phyloP scores from a whole-genome alignment of 37 sponge, comb jelly and placozoan species.

The Beroe forskalii region DNA sequence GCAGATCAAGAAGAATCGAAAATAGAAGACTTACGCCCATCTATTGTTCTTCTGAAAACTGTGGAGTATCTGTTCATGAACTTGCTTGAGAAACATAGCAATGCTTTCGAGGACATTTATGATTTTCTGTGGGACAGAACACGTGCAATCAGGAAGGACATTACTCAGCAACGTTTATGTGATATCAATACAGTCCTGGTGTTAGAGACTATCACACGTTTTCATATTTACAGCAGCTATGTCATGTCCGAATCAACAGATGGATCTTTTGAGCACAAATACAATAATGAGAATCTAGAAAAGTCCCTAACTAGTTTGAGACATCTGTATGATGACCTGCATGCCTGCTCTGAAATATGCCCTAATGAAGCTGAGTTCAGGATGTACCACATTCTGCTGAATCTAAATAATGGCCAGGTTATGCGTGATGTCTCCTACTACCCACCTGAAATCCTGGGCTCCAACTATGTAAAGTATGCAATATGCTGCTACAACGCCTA shows the following conservation, averaged over 20 bases:
- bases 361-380: conserved; percentile 44
- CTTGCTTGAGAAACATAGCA: not conserved
- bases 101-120: not conserved
- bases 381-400: conserved; percentile 54
- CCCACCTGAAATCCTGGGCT: not conserved
- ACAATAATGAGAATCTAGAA: conserved; percentile 57
- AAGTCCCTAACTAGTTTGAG: conserved; percentile 4
- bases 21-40: not conserved
- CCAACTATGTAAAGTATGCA: not conserved
- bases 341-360: not conserved
- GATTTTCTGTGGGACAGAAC: conserved; percentile 43
- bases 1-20: conserved; percentile 40
- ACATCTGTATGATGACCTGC: conserved; percentile 30
- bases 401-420: conserved; percentile 25
- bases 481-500: not conserved
- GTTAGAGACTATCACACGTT: conserved; percentile 35
- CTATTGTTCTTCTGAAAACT: not conserved
- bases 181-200: not conserved
- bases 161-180: conserved; percentile 20
- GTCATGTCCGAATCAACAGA: not conserved
- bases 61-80: not conserved
- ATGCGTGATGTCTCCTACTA: conserved; percentile 26
- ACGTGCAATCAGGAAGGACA: conserved; percentile 42
- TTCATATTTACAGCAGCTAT: conserved; percentile 10
- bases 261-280: not conserved